These are phyloP conservation scores for Sardina pilchardus DNA, from an alignment of 2,113 vertebrate genomes.

Conservation along the genomic window DNA sequence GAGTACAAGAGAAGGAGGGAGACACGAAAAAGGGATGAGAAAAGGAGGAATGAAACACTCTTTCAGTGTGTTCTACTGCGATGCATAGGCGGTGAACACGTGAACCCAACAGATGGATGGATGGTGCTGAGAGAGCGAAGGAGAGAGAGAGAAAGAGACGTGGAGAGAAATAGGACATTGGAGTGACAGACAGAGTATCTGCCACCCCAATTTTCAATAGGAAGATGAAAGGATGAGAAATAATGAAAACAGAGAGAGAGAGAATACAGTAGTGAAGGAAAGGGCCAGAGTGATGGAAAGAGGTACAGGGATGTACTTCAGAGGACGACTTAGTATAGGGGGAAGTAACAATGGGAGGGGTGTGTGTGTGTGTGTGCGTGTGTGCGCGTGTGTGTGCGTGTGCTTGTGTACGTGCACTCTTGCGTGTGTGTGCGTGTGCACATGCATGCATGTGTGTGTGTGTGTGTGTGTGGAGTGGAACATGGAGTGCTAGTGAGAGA, in stretches of 20 bases:
- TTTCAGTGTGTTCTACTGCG: not conserved
- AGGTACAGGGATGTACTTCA: too few relatives aligned
- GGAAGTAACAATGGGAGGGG: not conserved
- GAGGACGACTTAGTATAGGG: not conserved
- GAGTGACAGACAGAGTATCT: too few relatives aligned
- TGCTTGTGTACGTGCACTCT: too few relatives aligned
- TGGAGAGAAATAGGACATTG: too few relatives aligned
- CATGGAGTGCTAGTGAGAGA: not conserved
- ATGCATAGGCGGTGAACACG: not conserved
- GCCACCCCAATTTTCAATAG: not conserved
- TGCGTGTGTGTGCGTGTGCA: too few relatives aligned
- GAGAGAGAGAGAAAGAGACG: too few relatives aligned
- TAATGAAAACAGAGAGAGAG: not conserved
- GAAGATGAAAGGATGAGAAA: not conserved
- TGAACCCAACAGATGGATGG: not conserved
- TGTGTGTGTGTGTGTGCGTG: too few relatives aligned
- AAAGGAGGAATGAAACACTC: not conserved
- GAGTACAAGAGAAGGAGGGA: not conserved
- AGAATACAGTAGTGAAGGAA: not conserved
- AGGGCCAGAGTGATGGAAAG: too few relatives aligned
- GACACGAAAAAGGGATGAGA: conserved; percentile 38
- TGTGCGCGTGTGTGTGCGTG: too few relatives aligned
- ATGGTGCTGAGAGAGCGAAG: too few relatives aligned
- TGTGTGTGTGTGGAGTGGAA: too few relatives aligned
- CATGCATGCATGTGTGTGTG: too few relatives aligned